Evolutionary conservation across 2,113 vertebrate species (phyloP).

Genomic region (Phylloscopus whistleri): DNA sequence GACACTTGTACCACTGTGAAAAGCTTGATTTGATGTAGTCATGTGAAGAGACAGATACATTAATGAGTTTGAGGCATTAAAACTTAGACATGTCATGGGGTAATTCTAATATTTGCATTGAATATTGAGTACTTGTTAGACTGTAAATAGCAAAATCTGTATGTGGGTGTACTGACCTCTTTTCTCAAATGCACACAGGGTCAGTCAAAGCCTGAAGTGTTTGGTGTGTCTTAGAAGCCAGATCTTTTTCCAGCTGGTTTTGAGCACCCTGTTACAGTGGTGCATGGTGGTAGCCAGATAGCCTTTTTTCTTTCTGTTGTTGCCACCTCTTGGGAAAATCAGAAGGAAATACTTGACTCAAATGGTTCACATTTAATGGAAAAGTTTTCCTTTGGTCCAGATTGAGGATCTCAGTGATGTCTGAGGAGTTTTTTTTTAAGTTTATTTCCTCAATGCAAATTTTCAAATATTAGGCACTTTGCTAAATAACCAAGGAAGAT

Average conservation of each 20-base stretch:
- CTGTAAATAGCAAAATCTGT: neutral
- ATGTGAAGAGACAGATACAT: neutral
- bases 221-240: neutral
- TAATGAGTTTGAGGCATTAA: neutral
- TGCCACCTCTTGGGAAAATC: neutral
- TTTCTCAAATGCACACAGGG: neutral
- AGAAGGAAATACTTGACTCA: neutral
- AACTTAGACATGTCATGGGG: neutral
- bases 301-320: neutral
- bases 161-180: neutral
- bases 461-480: neutral
- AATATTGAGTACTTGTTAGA: neutral
- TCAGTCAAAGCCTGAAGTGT: neutral
- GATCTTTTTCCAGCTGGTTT: neutral
- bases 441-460: neutral
- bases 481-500: neutral
- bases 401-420: neutral
- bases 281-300: neutral
- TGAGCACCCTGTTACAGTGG: neutral
- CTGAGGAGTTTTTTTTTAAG: neutral
- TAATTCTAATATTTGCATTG: neutral
- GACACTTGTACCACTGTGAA: neutral
- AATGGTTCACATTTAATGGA: neutral
- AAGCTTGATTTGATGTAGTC: neutral
- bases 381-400: neutral